Evolutionary conservation across 2,888 invertebrate genomes (phyloP), one percentile per base, ranked within the genome.

Genomic region (Podabrus alpinus): DNA sequence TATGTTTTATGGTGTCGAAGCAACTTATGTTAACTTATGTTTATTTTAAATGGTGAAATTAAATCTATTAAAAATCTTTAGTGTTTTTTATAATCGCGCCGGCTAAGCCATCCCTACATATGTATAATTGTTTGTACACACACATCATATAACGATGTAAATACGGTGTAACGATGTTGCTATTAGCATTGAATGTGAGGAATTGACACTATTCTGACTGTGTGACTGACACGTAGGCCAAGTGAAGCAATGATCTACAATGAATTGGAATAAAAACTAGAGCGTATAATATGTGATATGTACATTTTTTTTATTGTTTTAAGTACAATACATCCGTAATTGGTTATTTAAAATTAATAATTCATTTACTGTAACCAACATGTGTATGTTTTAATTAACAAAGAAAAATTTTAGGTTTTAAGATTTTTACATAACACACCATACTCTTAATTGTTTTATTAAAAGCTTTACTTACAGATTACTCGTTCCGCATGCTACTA

Each of bases 71-170:
- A n/a, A n/a, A n/a, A n/a, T n/a, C n/a, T n/a, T n/a, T n/a, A n/a
- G n/a, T n/a, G n/a, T n/a, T n/a, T n/a, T n/a, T n/a, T n/a, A n/a
- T n/a, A n/a, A n/a, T n/a, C n/a, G n/a, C n/a, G n/a, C n/a, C n/a
- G n/a, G n/a, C n/a, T n/a, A n/a, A n/a, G n/a, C n/a, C n/a, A n/a
- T n/a, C n/a, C n/a, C n/a, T n/a, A n/a, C n/a, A n/a, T n/a, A n/a
- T 81, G 81, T 84, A 82, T 84, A 85, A 85, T 85, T 85, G 85
- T 85, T 84, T 83, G 82, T 82, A 81, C 82, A 82, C 77, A 80
- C 81, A 82, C 79, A 76, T 76, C 76, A 72, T 72, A 76, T 76
- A 76, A 73, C 69, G 71, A 77, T 73, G 80, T 80, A 80, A 79
- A 77, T 79, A 76, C 71, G 21, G 60, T 70, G 78, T 79, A 79